Evolutionary conservation across 2,113 vertebrate species (phyloP).

Genomic region (Rhynchopsitta pachyrhyncha): DNA sequence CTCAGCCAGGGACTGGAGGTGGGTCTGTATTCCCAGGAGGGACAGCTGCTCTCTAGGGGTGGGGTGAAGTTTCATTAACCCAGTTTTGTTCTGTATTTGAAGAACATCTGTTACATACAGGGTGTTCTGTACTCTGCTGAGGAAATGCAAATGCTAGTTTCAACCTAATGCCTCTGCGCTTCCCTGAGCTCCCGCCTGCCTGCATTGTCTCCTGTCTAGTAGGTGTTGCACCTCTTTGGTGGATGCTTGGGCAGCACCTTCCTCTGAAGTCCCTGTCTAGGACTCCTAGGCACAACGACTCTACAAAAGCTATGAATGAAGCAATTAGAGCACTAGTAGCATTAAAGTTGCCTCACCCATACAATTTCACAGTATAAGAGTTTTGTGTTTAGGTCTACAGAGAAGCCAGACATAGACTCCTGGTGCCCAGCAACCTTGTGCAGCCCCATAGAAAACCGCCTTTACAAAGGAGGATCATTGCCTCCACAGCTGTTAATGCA

Average conservation of each 20-base stretch:
- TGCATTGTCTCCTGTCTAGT: background rate
- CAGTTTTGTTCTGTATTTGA: conserved; percentile 1
- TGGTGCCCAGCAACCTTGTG: background rate
- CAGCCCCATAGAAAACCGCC: background rate
- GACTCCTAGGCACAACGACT: background rate
- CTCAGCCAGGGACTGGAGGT: background rate
- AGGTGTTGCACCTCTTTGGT: background rate
- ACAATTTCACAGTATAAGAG: background rate
- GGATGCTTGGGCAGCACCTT: background rate
- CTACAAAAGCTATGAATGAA: background rate
- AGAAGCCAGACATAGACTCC: background rate
- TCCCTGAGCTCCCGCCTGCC: background rate
- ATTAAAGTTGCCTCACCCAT: background rate
- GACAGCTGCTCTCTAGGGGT: background rate
- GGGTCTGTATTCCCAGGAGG: background rate
- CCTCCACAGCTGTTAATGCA: background rate
- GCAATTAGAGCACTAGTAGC: background rate
- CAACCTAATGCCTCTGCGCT: background rate
- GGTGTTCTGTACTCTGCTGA: background rate
- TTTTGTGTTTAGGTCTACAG: background rate
- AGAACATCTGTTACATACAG: background rate
- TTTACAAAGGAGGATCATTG: background rate
- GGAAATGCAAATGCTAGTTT: conserved; percentile 29
- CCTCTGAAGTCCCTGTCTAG: background rate
- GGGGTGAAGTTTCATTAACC: conserved; percentile 6